These are phyloP conservation scores for Paratilapia polleni DNA, from an alignment of 2,113 vertebrate genomes.

Conservation along the genomic window DNA sequence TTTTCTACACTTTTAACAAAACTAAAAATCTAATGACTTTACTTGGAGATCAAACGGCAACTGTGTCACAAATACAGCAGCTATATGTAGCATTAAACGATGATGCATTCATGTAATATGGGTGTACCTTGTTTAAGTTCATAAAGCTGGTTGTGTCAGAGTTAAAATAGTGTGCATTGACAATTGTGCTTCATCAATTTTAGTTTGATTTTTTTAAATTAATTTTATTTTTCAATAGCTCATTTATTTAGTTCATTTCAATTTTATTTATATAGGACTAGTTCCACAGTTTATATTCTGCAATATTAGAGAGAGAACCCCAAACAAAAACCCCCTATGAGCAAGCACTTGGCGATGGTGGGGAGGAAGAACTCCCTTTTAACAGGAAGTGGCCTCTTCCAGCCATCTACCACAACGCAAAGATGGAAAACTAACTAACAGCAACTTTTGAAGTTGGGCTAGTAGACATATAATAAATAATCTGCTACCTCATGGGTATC, in stretches of 20 bases:
- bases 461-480: too few species aligned
- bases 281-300: background rate
- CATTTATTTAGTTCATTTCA: background rate
- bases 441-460: too few species aligned
- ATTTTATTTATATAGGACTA: background rate
- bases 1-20: background rate
- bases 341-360: background rate
- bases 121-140: too few species aligned
- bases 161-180: background rate
- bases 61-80: background rate
- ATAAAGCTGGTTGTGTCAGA: background rate
- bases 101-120: rapidly evolving
- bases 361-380: background rate
- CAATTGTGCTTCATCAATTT: background rate
- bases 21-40: background rate
- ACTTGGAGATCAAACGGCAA: background rate
- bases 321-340: background rate
- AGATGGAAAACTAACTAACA: too few species aligned
- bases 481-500: too few species aligned
- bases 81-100: background rate
- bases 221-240: background rate
- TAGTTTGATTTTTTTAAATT: background rate
- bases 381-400: background rate
- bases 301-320: background rate
- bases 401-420: too few species aligned